A percentile compares a stretch with the other conserved stretches of the same genome.
phyloP scores from a whole-genome alignment of 1,140 invertebrate species.

The Trichonephila inaurata region DNA sequence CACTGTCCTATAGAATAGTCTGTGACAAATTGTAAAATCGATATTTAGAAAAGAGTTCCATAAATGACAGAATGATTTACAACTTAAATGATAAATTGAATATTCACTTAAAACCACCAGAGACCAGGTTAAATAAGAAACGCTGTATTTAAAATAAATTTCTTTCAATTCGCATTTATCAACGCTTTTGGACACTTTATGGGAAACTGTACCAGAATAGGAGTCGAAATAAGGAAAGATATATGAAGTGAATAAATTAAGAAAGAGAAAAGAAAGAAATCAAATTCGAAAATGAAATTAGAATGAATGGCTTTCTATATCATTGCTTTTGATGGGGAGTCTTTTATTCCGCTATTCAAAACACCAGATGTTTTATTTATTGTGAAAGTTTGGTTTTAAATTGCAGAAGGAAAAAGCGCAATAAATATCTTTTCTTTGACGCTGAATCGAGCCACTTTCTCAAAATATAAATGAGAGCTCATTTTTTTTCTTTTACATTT shows the following conservation, averaged over 20 bases:
- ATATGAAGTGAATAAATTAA: slow-evolving; percentile 28
- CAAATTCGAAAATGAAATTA: slow-evolving; percentile 37
- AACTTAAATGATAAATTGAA: slow-evolving; percentile 56
- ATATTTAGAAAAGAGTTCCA: not conserved
- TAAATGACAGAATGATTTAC: slow-evolving; percentile 47
- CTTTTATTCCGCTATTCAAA: slow-evolving; percentile 44
- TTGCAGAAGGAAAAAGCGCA: not conserved
- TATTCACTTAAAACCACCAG: slow-evolving; percentile 10
- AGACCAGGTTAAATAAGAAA: slow-evolving; percentile 30
- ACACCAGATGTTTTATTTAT: slow-evolving; percentile 35
- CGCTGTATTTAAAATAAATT: slow-evolving; percentile 38
- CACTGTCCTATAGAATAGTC: not conserved
- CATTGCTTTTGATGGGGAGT: not conserved
- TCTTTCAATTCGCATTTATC: not conserved
- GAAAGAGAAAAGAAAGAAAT: not conserved
- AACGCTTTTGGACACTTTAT: not conserved
- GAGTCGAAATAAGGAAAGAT: slow-evolving; percentile 10
- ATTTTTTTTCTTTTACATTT: not conserved
- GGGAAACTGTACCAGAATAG: not conserved
- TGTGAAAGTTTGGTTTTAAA: slow-evolving; percentile 9
- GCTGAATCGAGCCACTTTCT: not conserved
- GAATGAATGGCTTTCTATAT: not conserved
- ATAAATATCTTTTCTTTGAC: not conserved
- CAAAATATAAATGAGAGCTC: not conserved
- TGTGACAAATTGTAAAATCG: slow-evolving; percentile 60